Conservation (phyloP, 1,140 invertebrate genomes). For the Euglossa dilemma region DNA sequence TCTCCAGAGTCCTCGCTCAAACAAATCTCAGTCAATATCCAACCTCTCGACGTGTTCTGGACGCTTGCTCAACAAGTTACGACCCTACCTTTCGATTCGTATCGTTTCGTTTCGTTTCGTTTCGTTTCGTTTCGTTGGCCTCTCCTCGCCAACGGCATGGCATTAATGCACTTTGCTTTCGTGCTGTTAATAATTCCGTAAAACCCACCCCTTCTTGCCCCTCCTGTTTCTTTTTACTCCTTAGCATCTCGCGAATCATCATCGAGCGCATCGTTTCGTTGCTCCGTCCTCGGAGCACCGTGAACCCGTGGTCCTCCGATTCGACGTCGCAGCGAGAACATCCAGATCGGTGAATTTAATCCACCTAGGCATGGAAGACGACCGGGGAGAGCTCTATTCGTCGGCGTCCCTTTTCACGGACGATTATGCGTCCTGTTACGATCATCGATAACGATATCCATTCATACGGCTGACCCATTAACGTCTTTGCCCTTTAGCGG, state of each 20-base stretch:
- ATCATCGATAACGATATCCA: conserved; percentile 21
- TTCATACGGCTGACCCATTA: conserved; percentile 25
- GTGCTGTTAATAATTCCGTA: conserved; percentile 16
- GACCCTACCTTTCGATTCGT: neutral
- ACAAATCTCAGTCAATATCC: conserved; percentile 36
- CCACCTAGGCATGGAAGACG: neutral
- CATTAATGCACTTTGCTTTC: neutral
- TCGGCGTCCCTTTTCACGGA: neutral
- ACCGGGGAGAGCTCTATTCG: neutral
- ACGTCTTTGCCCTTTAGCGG: neutral
- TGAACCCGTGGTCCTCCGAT: neutral
- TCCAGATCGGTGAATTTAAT: neutral
- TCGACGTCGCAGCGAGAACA: neutral
- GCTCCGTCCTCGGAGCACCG: neutral
- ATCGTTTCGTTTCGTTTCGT: neutral
- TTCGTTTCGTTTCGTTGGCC: too few species aligned
- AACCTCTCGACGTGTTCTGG: conserved; percentile 6
- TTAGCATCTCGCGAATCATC: neutral
- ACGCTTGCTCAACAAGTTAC: conserved; percentile 48
- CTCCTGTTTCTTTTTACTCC: neutral
- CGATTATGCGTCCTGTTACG: neutral
- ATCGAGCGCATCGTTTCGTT: conserved; percentile 15
- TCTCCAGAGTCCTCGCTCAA: conserved; percentile 23
- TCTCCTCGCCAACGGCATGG: too few species aligned
- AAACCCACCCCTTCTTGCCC: neutral